Conservation (phyloP, 2,113 vertebrate species). For the Sapajus apella region DNA sequence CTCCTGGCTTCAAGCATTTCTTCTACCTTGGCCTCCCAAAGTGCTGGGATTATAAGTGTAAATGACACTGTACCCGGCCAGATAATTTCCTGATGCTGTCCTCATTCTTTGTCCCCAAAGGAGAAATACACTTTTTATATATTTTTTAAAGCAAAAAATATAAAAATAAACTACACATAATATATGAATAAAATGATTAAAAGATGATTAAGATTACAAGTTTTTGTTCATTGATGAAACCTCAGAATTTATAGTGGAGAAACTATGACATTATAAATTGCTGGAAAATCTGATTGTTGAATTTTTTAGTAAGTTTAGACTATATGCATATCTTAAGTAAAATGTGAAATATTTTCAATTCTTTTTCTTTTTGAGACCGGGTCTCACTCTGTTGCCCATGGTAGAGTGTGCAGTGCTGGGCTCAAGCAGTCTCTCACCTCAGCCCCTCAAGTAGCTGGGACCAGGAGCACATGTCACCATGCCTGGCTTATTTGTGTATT, state of each 20-base stretch:
- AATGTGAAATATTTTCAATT: neutral
- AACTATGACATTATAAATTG: neutral
- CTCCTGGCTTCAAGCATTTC: neutral
- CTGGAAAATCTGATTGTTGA: neutral
- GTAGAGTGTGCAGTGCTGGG: neutral
- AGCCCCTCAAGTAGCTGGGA: neutral
- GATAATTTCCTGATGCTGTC: slow-evolving; percentile 6
- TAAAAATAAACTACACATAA: neutral
- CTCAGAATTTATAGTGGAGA: slow-evolving; percentile 46
- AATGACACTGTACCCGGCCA: neutral
- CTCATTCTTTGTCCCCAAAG: neutral
- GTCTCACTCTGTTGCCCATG: neutral
- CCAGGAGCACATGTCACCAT: neutral
- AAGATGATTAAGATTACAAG: neutral
- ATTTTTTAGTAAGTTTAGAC: neutral
- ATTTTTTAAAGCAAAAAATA: slow-evolving; percentile 27
- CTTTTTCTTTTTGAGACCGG: neutral
- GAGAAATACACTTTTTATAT: slow-evolving; percentile 29
- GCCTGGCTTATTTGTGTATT: neutral
- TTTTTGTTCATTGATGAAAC: slow-evolving; percentile 1
- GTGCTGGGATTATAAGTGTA: neutral
- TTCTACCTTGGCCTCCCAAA: neutral
- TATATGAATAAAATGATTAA: neutral
- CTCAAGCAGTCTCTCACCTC: neutral
- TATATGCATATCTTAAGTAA: slow-evolving; percentile 41